Evolutionary conservation across 2,888 invertebrate species (phyloP), one percentile per base, ranked within the genome.

Genomic region (Flexamia atlantica): DNA sequence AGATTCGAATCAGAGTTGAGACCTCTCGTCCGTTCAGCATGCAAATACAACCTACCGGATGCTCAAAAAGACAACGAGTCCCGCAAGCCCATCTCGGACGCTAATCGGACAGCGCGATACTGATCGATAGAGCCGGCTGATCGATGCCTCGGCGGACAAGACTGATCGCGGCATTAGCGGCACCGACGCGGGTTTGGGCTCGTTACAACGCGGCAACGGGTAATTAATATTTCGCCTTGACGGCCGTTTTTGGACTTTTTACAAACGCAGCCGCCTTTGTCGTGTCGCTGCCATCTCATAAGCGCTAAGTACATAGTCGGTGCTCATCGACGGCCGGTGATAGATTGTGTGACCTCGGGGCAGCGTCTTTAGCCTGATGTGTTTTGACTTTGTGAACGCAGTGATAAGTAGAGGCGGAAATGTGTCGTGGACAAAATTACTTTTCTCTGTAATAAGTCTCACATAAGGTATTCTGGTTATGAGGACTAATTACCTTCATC

Each of bases 131-230:
- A 30, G 28, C 32, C 36, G 0, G 7, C 32, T 68, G 68, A 68
- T 68, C 68, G 68, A 68, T 68, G 68, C 68, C 30, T 32, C 30
- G 30, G 3, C 68, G 36, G 68, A 68, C 68, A 68, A 68, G 68
- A 68, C 14, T 68, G 68, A 68, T 68, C 7, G 36, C 30, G 17
- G 30, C 36, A 68, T 68, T 68, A 68, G 68, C 68, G 68, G 68
- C 17, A 30, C 68, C 36, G 68, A 20, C 36, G 68, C 28, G 9
- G 14, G 23, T 28, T 60, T 23, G 28, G 60, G 23, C 60, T 30
- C 68, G 30, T 68, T 68, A 68, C 68, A 30, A 30, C 36, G 5
- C 30, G 30, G 36, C 36, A n/a, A 3, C 30, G 30, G 30, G 68
- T 68, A 68, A 68, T 68, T 68, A 68, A 68, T 68, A 68, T 68